Evolutionary conservation across 2,888 invertebrate species (phyloP).

Genomic region (Prosapia bicincta): DNA sequence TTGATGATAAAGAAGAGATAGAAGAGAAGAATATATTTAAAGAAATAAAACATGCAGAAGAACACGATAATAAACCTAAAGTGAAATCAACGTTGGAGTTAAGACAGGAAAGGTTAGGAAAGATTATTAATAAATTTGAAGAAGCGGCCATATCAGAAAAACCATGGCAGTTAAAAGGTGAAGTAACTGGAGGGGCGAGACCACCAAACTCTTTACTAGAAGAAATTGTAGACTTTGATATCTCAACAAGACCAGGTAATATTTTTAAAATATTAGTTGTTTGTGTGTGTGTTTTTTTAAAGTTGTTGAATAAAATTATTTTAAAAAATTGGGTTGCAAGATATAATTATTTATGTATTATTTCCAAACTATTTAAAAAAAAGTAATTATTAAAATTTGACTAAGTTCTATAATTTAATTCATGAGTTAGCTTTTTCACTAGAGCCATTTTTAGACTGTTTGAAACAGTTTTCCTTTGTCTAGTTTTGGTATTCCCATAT

Average conservation of each 20-base stretch:
- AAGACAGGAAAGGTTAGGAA: constrained; percentile 66
- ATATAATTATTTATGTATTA: too few species aligned
- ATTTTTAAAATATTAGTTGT: too few species aligned
- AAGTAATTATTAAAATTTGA: too few species aligned
- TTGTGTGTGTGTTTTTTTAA: too few species aligned
- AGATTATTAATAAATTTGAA: constrained; percentile 68
- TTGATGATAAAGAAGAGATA: constrained; percentile 11
- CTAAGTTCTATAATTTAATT: too few species aligned
- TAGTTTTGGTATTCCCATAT: too few species aligned
- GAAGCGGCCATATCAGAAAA: constrained; percentile 73
- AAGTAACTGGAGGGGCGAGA: constrained; percentile 70
- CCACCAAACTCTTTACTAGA: constrained; percentile 92
- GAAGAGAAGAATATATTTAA: not conserved
- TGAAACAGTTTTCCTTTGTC: too few species aligned
- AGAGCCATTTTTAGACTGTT: too few species aligned
- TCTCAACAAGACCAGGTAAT: constrained; percentile 65
- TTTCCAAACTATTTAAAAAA: too few species aligned
- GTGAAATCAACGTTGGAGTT: constrained; percentile 67
- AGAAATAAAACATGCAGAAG: not conserved
- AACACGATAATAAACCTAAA: constrained; percentile 20
- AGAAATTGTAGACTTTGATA: constrained; percentile 88
- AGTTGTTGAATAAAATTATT: too few species aligned
- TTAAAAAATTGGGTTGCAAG: not conserved
- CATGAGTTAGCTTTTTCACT: too few species aligned
- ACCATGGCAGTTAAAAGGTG: constrained; percentile 93